Evolutionary conservation across 2,797 vertebrate genomes (phyloP).

Genomic region (Triplophysa yarkandensis): DNA sequence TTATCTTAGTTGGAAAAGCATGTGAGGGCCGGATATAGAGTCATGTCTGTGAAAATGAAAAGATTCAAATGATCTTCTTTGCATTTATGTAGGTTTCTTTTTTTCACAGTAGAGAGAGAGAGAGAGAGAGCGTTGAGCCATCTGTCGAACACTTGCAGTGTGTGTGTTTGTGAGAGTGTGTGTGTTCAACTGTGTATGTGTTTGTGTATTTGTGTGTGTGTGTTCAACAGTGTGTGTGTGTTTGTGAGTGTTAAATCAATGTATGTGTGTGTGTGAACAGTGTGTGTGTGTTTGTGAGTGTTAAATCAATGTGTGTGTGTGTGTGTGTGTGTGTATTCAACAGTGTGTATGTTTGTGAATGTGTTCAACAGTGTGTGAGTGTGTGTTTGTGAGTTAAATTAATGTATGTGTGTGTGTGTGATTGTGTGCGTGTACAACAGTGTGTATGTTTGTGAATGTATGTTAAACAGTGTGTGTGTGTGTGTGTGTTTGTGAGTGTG

Average conservation of each 20-base stretch:
- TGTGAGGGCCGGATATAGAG: background rate
- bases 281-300: slow-evolving; percentile 61
- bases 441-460: slow-evolving; percentile 53
- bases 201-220: slow-evolving; percentile 62
- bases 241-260: no score
- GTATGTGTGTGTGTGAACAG: slow-evolving; percentile 56
- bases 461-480: no score
- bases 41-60: background rate
- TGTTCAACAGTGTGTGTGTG: slow-evolving; percentile 29
- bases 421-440: slow-evolving; percentile 66
- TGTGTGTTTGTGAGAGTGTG: no score
- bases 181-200: no score
- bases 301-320: no score
- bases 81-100: slow-evolving; percentile 53
- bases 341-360: slow-evolving; percentile 57
- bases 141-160: slow-evolving; percentile 69
- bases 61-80: background rate
- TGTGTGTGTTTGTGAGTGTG: slow-evolving; percentile 60
- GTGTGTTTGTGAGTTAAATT: slow-evolving; percentile 22
- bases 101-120: slow-evolving; percentile 49
- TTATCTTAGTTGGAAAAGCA: background rate
- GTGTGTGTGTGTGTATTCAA: no score
- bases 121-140: slow-evolving; percentile 59
- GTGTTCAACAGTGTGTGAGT: slow-evolving; percentile 62
- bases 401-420: no score